Base-by-base conservation (phyloP, 2,113 vertebrate genomes). In the Butastur rufipennis region DNA sequence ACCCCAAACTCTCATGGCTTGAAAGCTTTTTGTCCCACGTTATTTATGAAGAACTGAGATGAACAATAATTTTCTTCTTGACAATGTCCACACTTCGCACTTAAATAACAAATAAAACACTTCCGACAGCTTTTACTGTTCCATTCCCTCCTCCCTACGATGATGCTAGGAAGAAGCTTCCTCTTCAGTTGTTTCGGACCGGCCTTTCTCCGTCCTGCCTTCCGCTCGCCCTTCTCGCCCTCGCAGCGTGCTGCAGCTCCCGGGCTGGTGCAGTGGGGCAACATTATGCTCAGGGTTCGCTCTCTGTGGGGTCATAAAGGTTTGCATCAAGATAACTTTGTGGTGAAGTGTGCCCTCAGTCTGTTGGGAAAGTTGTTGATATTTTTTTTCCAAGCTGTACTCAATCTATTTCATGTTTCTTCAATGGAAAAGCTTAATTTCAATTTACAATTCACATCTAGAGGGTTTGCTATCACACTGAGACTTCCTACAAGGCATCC, bases 401-500 rank as follows among this genome's bases (percentile, higher is more conserved):
- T 86, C 65, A 42, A 56, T 80, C 72, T 79, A 68, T 55, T 85
- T 88, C 47, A 4, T 45, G 26, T 74, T 93, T 93, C 62, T 83
- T 83, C 55, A n/a, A 38, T 48, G 63, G n/a, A 75, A 96, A 93
- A 92, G 47, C 80, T 82, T 87, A 71, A 75, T 94, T 97, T 96
- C 67, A 86, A 86, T 86, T 93, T 95, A 82, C 67, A 90, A 72
- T 79, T 92, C 85, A 18, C 56, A 88, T 88, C 80, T 55, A 90
- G 34, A 93, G 67, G 71, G 45, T 84, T 79, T 89, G 90, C 79
- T 91, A 53, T 87, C 92, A 95, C 66, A 58, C 58, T 72, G 81
- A 93, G 89, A 68, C 71, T 94, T 95, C 91, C 93, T 95, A 95
- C 73, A 71, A 95, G 88, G 83, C 91, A 95, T 81, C 82, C 56